Conservation (phyloP, 2,113 vertebrate species). For the Rattus norvegicus region DNA sequence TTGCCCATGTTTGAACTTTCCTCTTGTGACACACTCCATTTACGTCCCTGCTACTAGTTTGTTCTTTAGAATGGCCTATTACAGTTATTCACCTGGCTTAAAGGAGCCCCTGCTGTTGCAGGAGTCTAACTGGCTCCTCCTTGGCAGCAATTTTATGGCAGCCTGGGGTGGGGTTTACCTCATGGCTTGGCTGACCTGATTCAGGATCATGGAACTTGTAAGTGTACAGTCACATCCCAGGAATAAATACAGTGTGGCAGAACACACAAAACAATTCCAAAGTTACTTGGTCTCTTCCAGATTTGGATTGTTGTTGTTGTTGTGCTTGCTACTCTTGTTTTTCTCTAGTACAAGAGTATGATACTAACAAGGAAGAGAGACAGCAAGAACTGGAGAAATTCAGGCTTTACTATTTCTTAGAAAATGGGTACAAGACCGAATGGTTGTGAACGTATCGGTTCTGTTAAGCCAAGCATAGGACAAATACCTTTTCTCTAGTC, state of each 20-base stretch:
- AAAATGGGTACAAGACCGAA: background rate
- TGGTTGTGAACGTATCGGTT: background rate
- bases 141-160: constrained; percentile 52
- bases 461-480: background rate
- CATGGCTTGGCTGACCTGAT: fast-evolving
- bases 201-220: background rate
- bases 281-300: background rate
- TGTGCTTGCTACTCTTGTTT: background rate
- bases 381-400: background rate
- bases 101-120: constrained; percentile 35
- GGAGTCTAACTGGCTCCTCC: background rate
- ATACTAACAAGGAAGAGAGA: background rate
- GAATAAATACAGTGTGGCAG: background rate
- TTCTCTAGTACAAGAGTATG: background rate
- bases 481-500: background rate
- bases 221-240: background rate
- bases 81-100: background rate
- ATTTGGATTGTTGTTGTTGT: background rate
- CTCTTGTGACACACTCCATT: background rate
- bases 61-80: constrained; percentile 11
- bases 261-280: background rate
- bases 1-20: background rate
- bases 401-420: background rate
- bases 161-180: background rate
- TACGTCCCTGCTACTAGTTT: background rate